Percentiles rank a stretch among this genome's conserved stretches.
Evolutionary conservation across 1,140 invertebrate genomes (phyloP).

Genomic region (Aethina tumida): DNA sequence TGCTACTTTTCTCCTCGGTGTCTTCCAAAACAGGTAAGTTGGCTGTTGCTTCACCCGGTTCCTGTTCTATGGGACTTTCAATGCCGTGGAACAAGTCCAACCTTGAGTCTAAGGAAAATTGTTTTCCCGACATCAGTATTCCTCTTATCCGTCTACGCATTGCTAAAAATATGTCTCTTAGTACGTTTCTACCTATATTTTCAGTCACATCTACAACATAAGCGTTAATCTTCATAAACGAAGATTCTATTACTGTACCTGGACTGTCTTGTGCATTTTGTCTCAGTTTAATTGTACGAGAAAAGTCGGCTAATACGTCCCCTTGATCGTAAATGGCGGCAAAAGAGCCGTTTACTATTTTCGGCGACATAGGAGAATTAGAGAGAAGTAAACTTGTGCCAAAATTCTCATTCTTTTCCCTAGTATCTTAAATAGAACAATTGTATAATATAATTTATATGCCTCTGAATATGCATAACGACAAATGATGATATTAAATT

Average conservation of each 20-base stretch:
- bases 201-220: neutral
- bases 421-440: no score
- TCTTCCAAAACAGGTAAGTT: slow-evolving; percentile 49
- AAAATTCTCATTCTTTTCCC: slow-evolving; percentile 73
- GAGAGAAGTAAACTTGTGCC: slow-evolving; percentile 87
- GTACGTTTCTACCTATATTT: neutral
- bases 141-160: slow-evolving; percentile 75
- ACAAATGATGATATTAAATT: slow-evolving; percentile 1
- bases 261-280: slow-evolving; percentile 66
- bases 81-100: slow-evolving; percentile 78
- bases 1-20: slow-evolving; percentile 25
- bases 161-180: slow-evolving; percentile 35
- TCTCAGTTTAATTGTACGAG: slow-evolving; percentile 56
- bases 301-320: slow-evolving; percentile 70
- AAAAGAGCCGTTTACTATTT: slow-evolving; percentile 94
- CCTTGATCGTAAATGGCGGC: slow-evolving; percentile 88
- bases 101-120: slow-evolving; percentile 82
- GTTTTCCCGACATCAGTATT: slow-evolving; percentile 79
- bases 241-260: slow-evolving; percentile 43
- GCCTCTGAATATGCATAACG: neutral
- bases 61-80: slow-evolving; percentile 31
- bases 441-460: neutral
- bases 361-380: slow-evolving; percentile 93
- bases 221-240: neutral
- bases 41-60: slow-evolving; percentile 34